Percentiles rank a stretch among this genome's conserved stretches.
Evolutionary conservation across 2,113 vertebrate genomes (phyloP).

Genomic region (Chamaea fasciata): DNA sequence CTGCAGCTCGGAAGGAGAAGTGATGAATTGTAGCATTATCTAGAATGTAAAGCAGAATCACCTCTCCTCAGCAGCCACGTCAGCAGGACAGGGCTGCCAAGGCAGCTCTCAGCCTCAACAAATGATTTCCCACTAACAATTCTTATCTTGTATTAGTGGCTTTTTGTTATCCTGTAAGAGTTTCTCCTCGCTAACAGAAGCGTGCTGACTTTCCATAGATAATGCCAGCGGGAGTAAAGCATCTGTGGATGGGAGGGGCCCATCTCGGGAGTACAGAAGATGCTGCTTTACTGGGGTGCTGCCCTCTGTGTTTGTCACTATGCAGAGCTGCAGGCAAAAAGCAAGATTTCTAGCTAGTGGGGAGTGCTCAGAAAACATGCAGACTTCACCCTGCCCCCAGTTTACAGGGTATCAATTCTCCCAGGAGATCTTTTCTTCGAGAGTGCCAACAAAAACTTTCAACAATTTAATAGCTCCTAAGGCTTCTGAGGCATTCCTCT

Average conservation of each 20-base stretch:
- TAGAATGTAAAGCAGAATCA: neutral
- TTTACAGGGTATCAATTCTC: neutral
- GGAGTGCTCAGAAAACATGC: neutral
- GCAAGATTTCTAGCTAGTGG: neutral
- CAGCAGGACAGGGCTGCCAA: neutral
- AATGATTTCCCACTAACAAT: neutral
- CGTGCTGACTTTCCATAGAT: neutral
- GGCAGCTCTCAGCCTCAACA: neutral
- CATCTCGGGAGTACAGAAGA: neutral
- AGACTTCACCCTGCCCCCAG: neutral
- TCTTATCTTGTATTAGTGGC: neutral
- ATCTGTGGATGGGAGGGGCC: neutral
- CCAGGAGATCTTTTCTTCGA: accelerated
- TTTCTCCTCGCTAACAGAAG: neutral
- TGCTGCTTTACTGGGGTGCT: neutral
- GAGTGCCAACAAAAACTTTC: neutral
- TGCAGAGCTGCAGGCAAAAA: neutral
- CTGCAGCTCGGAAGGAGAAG: neutral
- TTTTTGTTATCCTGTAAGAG: neutral
- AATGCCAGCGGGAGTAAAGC: neutral
- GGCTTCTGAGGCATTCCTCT: neutral
- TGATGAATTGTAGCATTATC: neutral
- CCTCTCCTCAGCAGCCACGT: accelerated
- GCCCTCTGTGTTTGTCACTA: neutral
- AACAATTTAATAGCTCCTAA: neutral